A percentile compares a stretch with the other conserved stretches of the same genome.
Conservation (phyloP, 2,888 invertebrate genomes). For the Pediacus dermestoides region DNA sequence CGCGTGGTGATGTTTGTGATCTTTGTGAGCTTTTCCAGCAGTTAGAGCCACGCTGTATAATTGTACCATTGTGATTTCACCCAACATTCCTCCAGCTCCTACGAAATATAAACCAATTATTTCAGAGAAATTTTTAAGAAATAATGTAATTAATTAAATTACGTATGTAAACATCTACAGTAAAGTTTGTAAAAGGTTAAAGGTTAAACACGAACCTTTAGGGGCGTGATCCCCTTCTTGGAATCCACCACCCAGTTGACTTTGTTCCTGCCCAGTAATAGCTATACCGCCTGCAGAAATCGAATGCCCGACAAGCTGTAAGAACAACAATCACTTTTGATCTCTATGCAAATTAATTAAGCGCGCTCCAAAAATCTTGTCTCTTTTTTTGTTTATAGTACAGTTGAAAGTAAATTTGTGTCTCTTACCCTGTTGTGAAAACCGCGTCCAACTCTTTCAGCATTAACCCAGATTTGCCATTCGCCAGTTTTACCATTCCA, state of each 20-base stretch:
- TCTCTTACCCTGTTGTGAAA: constrained; percentile 81
- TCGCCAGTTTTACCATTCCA: constrained; percentile 88
- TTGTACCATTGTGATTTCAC: constrained; percentile 77
- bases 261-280: constrained; percentile 72
- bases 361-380: background rate
- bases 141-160: too few relatives aligned
- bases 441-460: constrained; percentile 79
- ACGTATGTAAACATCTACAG: constrained; percentile 1
- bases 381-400: background rate
- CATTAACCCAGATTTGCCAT: constrained; percentile 87
- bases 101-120: too few relatives aligned
- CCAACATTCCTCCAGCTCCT: constrained; percentile 65
- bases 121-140: too few relatives aligned
- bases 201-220: constrained; percentile 44
- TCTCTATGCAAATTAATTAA: constrained; percentile 4
- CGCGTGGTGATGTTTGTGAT: constrained; percentile 84
- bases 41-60: constrained; percentile 76
- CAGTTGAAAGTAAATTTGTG: constrained; percentile 17
- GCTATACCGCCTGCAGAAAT: constrained; percentile 73
- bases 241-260: constrained; percentile 57
- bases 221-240: constrained; percentile 53
- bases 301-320: constrained; percentile 71
- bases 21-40: constrained; percentile 82
- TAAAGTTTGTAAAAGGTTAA: constrained; percentile 2
- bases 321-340: constrained; percentile 23